Conservation (phyloP, 2,113 vertebrate species). For the Dipodomys merriami region DNA sequence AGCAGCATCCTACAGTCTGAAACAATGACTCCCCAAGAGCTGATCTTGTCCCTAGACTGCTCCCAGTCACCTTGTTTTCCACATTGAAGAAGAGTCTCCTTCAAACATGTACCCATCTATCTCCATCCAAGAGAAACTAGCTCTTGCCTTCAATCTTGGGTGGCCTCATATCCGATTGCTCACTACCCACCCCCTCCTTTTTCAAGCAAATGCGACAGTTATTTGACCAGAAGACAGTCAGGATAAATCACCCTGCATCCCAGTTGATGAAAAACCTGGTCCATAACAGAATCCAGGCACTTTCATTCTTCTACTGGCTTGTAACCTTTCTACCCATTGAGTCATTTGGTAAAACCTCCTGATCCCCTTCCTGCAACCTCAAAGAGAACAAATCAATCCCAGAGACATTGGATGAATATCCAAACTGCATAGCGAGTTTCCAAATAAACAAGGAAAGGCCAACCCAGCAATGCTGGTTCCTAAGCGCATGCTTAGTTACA, state of each 20-base stretch:
- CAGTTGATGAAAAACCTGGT: not conserved
- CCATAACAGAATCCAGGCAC: not conserved
- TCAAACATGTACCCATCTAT: not conserved
- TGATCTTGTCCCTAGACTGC: not conserved
- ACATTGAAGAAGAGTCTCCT: not conserved
- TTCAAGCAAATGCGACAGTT: not conserved
- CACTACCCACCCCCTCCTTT: not conserved
- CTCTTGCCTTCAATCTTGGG: not conserved
- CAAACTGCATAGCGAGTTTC: not conserved
- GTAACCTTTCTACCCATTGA: not conserved
- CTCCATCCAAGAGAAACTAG: not conserved
- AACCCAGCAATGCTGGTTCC: not conserved
- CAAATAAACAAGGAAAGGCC: not conserved
- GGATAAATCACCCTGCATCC: not conserved
- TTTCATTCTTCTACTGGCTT: not conserved
- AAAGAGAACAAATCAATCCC: not conserved
- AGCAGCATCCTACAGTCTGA: not conserved
- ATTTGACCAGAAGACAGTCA: not conserved
- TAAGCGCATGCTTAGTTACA: not conserved
- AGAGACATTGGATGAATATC: not conserved
- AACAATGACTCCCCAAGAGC: not conserved
- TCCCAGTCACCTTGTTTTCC: not conserved
- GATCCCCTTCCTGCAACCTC: not conserved
- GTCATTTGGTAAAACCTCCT: not conserved
- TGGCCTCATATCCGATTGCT: not conserved